These are phyloP conservation scores for Tiliqua scincoides DNA, from an alignment of 2,113 vertebrate genomes.

Conservation along the genomic window DNA sequence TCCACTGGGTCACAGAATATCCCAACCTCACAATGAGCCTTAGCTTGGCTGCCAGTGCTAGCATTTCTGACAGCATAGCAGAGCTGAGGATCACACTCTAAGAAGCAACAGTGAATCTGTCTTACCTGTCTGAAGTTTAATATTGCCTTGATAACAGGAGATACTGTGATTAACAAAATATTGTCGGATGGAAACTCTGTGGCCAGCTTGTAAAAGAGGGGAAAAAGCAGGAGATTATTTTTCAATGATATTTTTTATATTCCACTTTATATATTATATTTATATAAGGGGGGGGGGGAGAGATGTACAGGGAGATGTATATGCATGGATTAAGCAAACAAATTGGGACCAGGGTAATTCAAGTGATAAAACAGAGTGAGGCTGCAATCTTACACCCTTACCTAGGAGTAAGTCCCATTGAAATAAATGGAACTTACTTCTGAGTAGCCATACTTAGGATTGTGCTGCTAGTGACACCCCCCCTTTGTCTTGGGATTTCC, in stretches of 20 bases:
- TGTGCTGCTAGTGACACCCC: too few relatives aligned
- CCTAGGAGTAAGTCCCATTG: too few relatives aligned
- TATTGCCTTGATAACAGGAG: constrained; percentile 89
- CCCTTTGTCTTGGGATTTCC: too few relatives aligned
- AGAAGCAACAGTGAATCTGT: not conserved
- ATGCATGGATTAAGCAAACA: too few relatives aligned
- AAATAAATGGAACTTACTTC: too few relatives aligned
- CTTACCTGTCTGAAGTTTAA: constrained; percentile 92
- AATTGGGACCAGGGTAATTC: too few relatives aligned
- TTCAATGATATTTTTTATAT: not conserved
- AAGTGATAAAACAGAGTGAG: too few relatives aligned
- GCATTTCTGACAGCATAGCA: not conserved
- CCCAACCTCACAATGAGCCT: not conserved
- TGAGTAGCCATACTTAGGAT: too few relatives aligned
- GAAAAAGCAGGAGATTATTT: not conserved
- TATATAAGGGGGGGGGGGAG: too few relatives aligned
- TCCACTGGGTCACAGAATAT: not conserved
- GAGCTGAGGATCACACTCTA: not conserved
- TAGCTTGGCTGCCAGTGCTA: not conserved
- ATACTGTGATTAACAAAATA: constrained; percentile 86
- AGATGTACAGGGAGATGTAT: too few relatives aligned
- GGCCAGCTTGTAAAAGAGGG: constrained; percentile 80
- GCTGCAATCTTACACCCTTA: too few relatives aligned
- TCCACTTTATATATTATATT: too few relatives aligned
- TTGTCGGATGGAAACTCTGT: constrained; percentile 83